These are phyloP conservation scores for Sebastiscus albofasciatus DNA, from an alignment of 2,797 vertebrate genomes.

Conservation along the genomic window DNA sequence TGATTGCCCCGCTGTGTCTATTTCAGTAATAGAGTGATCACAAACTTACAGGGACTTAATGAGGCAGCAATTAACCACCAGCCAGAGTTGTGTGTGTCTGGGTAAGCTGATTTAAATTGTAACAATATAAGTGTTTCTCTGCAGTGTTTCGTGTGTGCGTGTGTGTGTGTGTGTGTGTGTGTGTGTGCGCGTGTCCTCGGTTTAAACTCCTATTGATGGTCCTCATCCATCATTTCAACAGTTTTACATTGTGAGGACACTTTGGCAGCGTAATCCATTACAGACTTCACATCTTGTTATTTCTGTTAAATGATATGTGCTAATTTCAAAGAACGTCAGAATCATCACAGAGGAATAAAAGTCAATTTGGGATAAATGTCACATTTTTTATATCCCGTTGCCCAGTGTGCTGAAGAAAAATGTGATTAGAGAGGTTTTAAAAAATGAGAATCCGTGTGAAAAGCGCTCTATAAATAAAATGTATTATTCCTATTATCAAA, in stretches of 20 bases:
- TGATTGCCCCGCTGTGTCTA: slow-evolving; percentile 41
- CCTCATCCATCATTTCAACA: slow-evolving; percentile 43
- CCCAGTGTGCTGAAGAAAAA: neutral
- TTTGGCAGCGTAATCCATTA: slow-evolving; percentile 21
- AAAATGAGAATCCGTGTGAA: neutral
- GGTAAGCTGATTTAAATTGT: slow-evolving; percentile 20
- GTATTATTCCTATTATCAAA: neutral
- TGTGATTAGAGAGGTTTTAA: neutral
- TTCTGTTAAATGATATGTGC: slow-evolving; percentile 5
- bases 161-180: neutral
- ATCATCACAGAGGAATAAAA: neutral
- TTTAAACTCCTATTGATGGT: neutral
- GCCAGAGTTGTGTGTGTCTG: slow-evolving; percentile 4
- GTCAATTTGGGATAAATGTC: neutral
- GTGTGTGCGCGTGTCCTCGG: neutral
- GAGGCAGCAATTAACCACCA: slow-evolving; percentile 55
- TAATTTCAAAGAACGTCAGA: slow-evolving; percentile 11
- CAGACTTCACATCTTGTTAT: slow-evolving; percentile 25
- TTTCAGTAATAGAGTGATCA: slow-evolving; percentile 45
- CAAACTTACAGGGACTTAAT: slow-evolving; percentile 45
- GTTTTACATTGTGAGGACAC: slow-evolving; percentile 14
- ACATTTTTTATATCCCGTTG: neutral
- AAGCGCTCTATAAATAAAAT: too few species aligned
- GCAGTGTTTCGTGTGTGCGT: neutral
- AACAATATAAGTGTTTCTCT: neutral